Percentiles rank a stretch among this genome's conserved stretches.
Evolutionary conservation across 2,113 vertebrate genomes (phyloP).

Genomic region (Coturnix japonica): DNA sequence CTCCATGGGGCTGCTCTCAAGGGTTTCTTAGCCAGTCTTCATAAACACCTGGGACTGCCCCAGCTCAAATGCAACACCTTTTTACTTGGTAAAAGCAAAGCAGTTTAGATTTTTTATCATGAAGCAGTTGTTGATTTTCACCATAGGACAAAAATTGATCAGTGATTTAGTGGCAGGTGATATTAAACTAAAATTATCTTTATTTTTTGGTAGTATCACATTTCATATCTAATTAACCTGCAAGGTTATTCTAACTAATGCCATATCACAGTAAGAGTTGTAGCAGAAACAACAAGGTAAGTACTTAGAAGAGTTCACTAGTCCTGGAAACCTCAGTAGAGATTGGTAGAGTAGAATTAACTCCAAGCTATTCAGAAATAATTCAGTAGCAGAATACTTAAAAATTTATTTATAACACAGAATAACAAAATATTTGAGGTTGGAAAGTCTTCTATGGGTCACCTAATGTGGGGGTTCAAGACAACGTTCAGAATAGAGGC

Average conservation of each 20-base stretch:
- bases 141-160: neutral
- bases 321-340: neutral
- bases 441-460: neutral
- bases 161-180: neutral
- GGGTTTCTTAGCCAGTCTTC: no score
- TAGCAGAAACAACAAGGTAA: neutral
- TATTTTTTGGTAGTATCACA: neutral
- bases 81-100: neutral
- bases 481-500: no score
- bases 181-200: neutral
- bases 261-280: neutral
- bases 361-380: neutral
- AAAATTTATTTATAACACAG: neutral
- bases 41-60: no score
- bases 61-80: no score
- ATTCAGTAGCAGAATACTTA: neutral
- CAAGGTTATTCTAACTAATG: neutral
- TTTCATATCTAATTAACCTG: neutral
- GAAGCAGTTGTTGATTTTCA: neutral
- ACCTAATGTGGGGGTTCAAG: neutral
- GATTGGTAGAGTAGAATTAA: neutral
- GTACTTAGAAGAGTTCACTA: neutral
- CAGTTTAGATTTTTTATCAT: neutral
- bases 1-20: no score
- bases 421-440: neutral